phyloP scores from a whole-genome alignment of 2,113 vertebrate genomes.

The Periophthalmus modestus region DNA sequence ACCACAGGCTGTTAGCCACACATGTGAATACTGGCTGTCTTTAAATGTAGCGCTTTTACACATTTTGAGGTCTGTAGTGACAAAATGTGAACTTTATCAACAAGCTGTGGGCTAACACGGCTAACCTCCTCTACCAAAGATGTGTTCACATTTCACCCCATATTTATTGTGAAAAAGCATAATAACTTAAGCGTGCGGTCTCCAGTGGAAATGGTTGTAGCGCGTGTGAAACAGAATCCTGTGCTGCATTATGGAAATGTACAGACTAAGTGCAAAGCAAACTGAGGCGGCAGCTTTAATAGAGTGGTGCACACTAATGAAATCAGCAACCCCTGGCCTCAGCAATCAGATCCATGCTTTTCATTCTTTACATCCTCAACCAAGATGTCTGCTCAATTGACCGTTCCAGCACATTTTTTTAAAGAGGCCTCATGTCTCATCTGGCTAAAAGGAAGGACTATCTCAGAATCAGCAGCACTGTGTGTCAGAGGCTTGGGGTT shows the following conservation, averaged over 20 bases:
- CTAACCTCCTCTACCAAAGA: conserved; percentile 52
- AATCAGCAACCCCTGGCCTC: conserved; percentile 74
- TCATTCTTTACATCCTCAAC: conserved; percentile 64
- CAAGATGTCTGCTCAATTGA: conserved; percentile 57
- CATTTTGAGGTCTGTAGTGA: background rate
- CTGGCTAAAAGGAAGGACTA: conserved; percentile 62
- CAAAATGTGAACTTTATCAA: conserved; percentile 17
- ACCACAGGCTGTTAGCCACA: conserved; percentile 52
- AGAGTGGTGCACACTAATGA: conserved; percentile 73
- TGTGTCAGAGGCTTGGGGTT: conserved; percentile 43
- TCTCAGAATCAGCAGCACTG: conserved; percentile 63
- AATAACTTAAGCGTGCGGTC: conserved; percentile 72
- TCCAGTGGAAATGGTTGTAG: conserved; percentile 71
- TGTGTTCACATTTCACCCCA: conserved; percentile 56
- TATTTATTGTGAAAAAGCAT: conserved; percentile 76
- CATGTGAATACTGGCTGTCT: conserved; percentile 27
- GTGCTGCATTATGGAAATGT: conserved; percentile 72
- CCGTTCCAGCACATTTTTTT: conserved; percentile 42
- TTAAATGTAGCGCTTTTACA: background rate
- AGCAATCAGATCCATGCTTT: conserved; percentile 67
- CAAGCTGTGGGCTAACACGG: conserved; percentile 38
- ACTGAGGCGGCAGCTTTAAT: conserved; percentile 74
- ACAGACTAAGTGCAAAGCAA: conserved; percentile 66
- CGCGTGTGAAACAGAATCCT: conserved; percentile 71
- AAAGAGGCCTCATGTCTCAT: conserved; percentile 55